phyloP scores from a whole-genome alignment of 2,888 invertebrate species.

The Alviniconcha strummeri region DNA sequence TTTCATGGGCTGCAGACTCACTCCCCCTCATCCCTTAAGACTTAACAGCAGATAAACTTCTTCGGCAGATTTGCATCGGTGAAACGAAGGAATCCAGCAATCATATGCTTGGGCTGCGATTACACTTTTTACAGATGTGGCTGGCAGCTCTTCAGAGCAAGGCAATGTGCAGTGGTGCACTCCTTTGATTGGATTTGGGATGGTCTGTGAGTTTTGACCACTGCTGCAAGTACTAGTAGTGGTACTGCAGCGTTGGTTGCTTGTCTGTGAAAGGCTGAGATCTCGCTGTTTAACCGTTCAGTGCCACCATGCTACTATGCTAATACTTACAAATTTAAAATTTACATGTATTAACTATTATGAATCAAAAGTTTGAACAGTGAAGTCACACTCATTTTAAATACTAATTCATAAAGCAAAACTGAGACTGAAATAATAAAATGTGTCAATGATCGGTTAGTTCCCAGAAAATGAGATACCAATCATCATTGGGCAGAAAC shows the following conservation, averaged over 20 bases:
- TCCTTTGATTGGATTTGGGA: no score
- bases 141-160: no score
- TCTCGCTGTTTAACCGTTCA: no score
- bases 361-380: background rate
- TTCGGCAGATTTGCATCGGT: background rate
- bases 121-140: background rate
- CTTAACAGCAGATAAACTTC: background rate
- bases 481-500: no score
- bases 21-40: background rate
- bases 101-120: background rate
- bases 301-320: background rate
- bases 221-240: no score
- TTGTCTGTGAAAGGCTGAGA: no score
- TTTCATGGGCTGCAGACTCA: constrained; percentile 6
- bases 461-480: no score
- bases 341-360: background rate
- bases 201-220: no score
- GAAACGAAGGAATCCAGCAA: background rate
- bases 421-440: no score
- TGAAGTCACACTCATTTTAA: background rate
- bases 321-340: background rate
- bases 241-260: no score
- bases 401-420: background rate
- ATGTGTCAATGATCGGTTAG: no score
- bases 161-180: no score